A percentile compares a stretch with the other conserved stretches of the same genome.
These are phyloP conservation scores for Cephus rjabovi DNA, from an alignment of 2,888 invertebrate genomes.

Conservation along the genomic window DNA sequence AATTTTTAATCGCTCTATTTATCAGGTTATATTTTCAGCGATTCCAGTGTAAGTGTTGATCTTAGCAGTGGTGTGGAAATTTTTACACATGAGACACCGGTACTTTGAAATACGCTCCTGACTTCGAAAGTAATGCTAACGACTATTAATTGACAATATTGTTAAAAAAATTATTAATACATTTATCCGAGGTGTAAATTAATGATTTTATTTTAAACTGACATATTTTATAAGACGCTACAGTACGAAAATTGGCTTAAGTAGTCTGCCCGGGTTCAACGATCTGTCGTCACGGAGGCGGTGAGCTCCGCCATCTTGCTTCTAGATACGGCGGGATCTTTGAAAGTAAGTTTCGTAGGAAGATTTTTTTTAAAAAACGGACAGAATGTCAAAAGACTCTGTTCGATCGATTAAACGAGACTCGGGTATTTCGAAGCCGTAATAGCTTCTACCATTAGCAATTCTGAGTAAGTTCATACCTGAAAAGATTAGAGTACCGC, in stretches of 20 bases:
- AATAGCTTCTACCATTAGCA: not conserved
- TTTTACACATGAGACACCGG: not conserved
- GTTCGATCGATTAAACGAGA: not conserved
- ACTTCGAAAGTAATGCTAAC: not conserved
- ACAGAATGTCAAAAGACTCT: not conserved
- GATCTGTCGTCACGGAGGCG: constrained; percentile 51
- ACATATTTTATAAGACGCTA: not conserved
- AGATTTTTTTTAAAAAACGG: too few relatives aligned
- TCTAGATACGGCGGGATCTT: constrained; percentile 31
- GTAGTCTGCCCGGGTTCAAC: constrained; percentile 50
- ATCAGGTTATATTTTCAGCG: not conserved
- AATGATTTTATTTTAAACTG: not conserved
- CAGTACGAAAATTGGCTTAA: constrained; percentile 25
- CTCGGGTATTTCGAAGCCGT: not conserved
- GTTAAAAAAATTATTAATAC: not conserved
- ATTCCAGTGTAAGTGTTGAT: not conserved
- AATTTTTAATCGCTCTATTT: not conserved
- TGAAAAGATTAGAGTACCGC: not conserved
- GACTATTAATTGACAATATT: not conserved
- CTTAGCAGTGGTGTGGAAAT: not conserved
- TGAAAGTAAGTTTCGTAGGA: not conserved
- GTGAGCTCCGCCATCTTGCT: constrained; percentile 48
- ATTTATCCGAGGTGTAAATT: not conserved
- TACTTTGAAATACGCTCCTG: not conserved
- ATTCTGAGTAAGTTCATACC: not conserved